Conservation (phyloP, 1,140 invertebrate genomes). For the Eurosta solidaginis region DNA sequence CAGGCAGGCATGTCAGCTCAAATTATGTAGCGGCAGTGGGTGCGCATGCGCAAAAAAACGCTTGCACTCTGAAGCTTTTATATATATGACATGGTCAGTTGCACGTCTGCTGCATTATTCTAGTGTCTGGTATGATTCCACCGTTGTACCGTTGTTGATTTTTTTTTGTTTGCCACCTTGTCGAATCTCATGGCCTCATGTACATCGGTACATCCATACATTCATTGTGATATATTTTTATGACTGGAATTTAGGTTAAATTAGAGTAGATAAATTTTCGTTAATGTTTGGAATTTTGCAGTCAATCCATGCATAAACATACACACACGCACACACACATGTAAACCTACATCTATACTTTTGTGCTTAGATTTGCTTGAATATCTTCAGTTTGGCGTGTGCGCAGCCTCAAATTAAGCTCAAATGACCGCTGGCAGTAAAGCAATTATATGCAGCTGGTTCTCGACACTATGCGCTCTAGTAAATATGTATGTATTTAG, state of each 20-base stretch:
- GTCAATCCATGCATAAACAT: background rate
- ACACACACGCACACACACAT: background rate
- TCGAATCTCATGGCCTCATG: background rate
- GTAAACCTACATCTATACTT: too few relatives aligned
- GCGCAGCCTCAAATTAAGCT: conserved; percentile 6
- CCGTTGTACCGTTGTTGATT: too few relatives aligned
- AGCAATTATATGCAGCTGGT: conserved; percentile 8
- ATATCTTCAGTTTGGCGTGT: conserved; percentile 25
- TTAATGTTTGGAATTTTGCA: conserved; percentile 26
- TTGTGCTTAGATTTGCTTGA: background rate
- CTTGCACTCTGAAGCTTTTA: too few relatives aligned
- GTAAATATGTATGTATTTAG: too few relatives aligned
- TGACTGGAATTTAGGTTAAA: conserved; percentile 34
- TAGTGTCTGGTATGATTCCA: too few relatives aligned
- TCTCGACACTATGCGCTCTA: too few relatives aligned
- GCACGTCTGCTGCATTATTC: too few relatives aligned
- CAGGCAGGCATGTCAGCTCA: background rate
- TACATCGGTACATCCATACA: background rate
- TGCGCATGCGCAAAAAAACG: conserved; percentile 12
- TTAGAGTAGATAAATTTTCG: conserved; percentile 30
- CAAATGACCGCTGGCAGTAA: background rate
- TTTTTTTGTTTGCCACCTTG: background rate
- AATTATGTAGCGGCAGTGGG: background rate
- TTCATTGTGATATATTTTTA: conserved; percentile 16
- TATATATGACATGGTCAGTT: too few relatives aligned